These are phyloP conservation scores for Hemicordylus capensis DNA, from an alignment of 2,113 vertebrate species.

Conservation along the genomic window DNA sequence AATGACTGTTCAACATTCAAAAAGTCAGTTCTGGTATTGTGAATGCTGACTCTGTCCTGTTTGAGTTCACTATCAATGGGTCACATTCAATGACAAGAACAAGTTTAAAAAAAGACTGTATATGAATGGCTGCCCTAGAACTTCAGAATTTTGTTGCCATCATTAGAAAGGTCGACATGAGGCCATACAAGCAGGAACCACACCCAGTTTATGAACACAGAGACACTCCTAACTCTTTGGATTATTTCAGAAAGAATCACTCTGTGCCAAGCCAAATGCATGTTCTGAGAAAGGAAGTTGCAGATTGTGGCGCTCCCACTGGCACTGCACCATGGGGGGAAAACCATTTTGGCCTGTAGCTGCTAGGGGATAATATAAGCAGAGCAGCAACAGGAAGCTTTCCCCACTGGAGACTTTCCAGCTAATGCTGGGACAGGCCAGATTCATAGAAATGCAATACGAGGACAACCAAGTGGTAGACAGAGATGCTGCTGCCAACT, in stretches of 20 bases:
- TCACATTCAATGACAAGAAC: background rate
- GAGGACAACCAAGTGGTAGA: background rate
- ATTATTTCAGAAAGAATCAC: background rate
- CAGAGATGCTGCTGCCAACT: background rate
- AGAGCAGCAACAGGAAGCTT: background rate
- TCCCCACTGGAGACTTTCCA: background rate
- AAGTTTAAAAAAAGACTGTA: no score
- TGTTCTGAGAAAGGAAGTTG: background rate
- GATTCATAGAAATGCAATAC: background rate
- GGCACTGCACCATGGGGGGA: background rate
- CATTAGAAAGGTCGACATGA: background rate
- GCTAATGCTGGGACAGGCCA: background rate
- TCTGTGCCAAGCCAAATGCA: background rate
- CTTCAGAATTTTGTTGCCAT: background rate
- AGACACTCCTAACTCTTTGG: background rate
- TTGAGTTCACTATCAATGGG: background rate
- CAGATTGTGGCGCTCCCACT: background rate
- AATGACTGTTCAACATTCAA: background rate
- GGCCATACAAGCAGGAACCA: background rate
- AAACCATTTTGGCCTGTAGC: background rate
- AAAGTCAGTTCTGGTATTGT: background rate
- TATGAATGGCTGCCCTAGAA: background rate
- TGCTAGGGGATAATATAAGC: background rate
- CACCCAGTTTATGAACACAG: background rate
- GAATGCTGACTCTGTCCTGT: background rate